These are phyloP conservation scores for Theonella swinhoei DNA, from an alignment of 37 sponge, comb jelly and placozoan species.

Conservation along the genomic window DNA sequence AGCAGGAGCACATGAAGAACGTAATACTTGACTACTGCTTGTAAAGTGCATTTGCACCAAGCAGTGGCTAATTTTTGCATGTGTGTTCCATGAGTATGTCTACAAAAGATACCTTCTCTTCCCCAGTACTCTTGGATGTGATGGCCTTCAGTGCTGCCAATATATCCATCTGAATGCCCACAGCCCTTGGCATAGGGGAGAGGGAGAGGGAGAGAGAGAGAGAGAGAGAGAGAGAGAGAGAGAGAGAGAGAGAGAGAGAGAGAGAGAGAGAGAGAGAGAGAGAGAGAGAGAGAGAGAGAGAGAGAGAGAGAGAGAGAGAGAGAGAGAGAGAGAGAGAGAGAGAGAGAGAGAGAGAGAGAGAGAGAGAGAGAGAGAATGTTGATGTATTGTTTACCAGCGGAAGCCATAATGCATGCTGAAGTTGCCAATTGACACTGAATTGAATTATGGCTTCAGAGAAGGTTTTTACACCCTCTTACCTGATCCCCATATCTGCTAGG, in stretches of 20 bases:
- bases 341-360: too few species aligned
- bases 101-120: constrained; percentile 20
- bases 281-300: too few species aligned
- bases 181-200: constrained; percentile 1
- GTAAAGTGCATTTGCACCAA: neutral
- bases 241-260: too few species aligned
- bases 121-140: neutral
- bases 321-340: too few species aligned
- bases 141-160: neutral
- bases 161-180: constrained; percentile 46
- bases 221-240: too few species aligned
- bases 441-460: neutral
- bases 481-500: constrained; percentile 38
- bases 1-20: neutral
- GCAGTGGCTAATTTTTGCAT: neutral
- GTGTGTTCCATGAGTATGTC: too few species aligned
- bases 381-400: neutral
- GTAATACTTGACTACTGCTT: neutral
- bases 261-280: too few species aligned
- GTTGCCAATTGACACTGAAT: neutral
- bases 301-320: too few species aligned
- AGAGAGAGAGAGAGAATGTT: too few species aligned
- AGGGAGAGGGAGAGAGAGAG: too few species aligned
- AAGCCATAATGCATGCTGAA: too few species aligned
- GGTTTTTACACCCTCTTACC: too few species aligned